Evolutionary conservation across 2,888 invertebrate species (phyloP).

Genomic region (Pristionchus japonicus): DNA sequence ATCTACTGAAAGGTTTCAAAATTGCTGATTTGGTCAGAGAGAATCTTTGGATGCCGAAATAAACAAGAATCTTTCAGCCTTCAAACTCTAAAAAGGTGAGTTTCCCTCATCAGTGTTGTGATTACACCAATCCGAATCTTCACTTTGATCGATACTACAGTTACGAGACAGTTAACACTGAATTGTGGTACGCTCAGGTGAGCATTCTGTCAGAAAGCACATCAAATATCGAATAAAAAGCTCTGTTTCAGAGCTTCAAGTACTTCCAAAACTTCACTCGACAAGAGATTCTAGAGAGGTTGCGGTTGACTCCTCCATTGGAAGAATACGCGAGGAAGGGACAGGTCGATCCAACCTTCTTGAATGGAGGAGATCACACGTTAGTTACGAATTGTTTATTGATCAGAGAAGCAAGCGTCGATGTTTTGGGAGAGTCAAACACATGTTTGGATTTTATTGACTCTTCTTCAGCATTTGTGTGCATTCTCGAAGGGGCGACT

Average conservation of each 20-base stretch:
- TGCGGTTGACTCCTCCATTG: not conserved
- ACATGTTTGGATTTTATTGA: not conserved
- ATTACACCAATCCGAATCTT: not conserved
- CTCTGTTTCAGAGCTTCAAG: slow-evolving; percentile 28
- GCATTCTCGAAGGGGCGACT: slow-evolving; percentile 36
- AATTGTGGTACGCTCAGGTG: slow-evolving; percentile 21
- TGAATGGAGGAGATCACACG: slow-evolving; percentile 8
- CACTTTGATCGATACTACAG: not conserved
- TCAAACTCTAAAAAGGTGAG: not conserved
- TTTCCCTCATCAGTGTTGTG: slow-evolving; percentile 15
- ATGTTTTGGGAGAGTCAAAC: not conserved
- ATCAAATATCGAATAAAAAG: not conserved
- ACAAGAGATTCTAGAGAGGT: not conserved
- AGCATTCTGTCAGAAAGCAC: too few species aligned
- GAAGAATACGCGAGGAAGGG: slow-evolving; percentile 6
- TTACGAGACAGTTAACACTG: slow-evolving; percentile 10
- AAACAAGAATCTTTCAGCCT: not conserved
- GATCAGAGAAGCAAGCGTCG: not conserved
- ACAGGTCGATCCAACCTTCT: not conserved
- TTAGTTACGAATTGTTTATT: not conserved
- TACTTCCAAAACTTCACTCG: slow-evolving; percentile 22
- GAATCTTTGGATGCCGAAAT: not conserved
- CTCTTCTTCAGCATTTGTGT: slow-evolving; percentile 34
- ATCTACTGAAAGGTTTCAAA: slow-evolving; percentile 6
- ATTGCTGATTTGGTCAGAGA: not conserved